Evolutionary conservation across 2,113 vertebrate genomes (phyloP), one percentile per base, ranked within the genome.

Genomic region (cat (Felis catus)): DNA sequence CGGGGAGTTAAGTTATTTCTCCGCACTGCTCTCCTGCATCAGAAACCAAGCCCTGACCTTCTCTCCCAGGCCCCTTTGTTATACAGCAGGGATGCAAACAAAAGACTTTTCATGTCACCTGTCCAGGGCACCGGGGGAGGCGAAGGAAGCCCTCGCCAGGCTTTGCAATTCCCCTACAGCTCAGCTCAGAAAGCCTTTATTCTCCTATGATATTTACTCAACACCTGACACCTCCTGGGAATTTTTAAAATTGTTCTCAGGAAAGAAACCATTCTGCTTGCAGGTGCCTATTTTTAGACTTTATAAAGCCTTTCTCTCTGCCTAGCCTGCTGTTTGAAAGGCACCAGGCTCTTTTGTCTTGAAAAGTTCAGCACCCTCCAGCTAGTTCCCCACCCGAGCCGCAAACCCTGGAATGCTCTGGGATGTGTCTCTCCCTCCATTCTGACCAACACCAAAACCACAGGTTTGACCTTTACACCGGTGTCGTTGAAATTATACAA

Each of bases 241-340:
- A 74, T 91, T 96, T 97, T 95, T 92, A 39, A 96, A 89, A 96
- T 82, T 66, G 36, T 94, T 94, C 96, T 96, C 73, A 23, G 18
- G 10, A n/a, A 93, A 96, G 94, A 94, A 97, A 86, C 58, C 48
- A 55, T 95, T 96, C 96, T 97, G 95, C 83, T 12, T 12, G 21
- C 51, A 25, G 51, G 79, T 58, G 39, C 58, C 95, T 98, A 97
- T 96, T 97, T 98, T 98, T 97, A 98, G 92, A 81, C 80, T 81
- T 51, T 70, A 29, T 87, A 94, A 96, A 97, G 96, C 96, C 95
- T 76, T 70, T 91, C n/a, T 88, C 7, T 81, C 36, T 48, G 36
- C 81, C 45, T 13, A 83, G 80, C 87, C 92, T 94, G 91, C 84
- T 92, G 82, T 92, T 84, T 87, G 89, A 91, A 93, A 92, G 48